These are phyloP conservation scores for Pogona vitticeps DNA, from an alignment of 2,113 vertebrate genomes.

Conservation along the genomic window DNA sequence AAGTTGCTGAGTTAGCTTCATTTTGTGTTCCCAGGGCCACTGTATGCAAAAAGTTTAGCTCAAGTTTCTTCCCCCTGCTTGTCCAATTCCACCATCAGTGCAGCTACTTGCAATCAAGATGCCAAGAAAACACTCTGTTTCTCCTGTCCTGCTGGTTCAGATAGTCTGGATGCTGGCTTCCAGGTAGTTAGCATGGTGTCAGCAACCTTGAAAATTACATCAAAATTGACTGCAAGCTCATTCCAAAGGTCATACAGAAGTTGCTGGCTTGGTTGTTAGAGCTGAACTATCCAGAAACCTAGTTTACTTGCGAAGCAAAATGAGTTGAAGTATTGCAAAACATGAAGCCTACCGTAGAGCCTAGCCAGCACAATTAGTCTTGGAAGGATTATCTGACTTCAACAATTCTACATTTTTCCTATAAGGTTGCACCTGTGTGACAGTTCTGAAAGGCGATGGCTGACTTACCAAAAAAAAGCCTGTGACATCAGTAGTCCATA, in stretches of 20 bases:
- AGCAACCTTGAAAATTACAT: background rate
- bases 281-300: background rate
- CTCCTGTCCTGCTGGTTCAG: background rate
- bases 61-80: no score
- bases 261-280: background rate
- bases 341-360: background rate
- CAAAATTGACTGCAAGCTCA: background rate
- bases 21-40: no score
- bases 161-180: background rate
- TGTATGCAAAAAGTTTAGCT: no score
- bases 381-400: background rate
- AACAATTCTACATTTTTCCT: background rate
- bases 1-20: no score
- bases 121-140: background rate
- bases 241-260: background rate
- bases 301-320: background rate
- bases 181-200: background rate
- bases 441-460: background rate
- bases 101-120: background rate
- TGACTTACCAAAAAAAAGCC: background rate
- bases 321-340: background rate
- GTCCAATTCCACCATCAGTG: no score
- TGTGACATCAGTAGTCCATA: background rate
- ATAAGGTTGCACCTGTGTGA: background rate
- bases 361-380: background rate